Evolutionary conservation across 2,888 invertebrate species (phyloP).

Genomic region (Temnothorax unifasciatus): DNA sequence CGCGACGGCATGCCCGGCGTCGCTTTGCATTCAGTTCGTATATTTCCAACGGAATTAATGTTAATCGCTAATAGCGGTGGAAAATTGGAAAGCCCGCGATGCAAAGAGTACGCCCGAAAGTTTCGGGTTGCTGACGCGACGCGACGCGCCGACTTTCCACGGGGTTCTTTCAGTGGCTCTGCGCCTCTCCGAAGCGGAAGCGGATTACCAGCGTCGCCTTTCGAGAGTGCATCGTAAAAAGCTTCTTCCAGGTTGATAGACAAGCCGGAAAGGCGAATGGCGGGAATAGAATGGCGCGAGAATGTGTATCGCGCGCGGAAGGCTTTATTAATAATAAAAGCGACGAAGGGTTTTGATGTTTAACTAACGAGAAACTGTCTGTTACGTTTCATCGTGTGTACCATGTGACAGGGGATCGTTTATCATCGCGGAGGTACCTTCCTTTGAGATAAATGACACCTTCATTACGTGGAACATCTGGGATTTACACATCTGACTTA

Average conservation of each 20-base stretch:
- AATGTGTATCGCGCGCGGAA: neutral
- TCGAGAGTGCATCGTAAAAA: conserved; percentile 1
- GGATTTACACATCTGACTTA: neutral
- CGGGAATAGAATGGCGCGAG: neutral
- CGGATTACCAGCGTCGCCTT: neutral
- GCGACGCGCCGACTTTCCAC: neutral
- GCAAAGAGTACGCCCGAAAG: conserved; percentile 13
- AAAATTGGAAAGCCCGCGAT: conserved; percentile 26
- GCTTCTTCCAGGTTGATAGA: neutral
- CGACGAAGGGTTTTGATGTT: conserved; percentile 21
- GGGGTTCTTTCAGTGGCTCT: neutral
- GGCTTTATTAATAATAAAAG: conserved; percentile 43
- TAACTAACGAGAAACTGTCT: conserved; percentile 28
- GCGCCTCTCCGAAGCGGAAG: conserved; percentile 9
- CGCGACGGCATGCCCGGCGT: conserved; percentile 59
- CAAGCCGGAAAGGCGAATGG: neutral
- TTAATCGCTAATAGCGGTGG: conserved; percentile 62
- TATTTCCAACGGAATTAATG: conserved; percentile 71
- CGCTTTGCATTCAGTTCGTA: conserved; percentile 67
- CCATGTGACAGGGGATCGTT: conserved; percentile 27
- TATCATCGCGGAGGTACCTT: conserved; percentile 30
- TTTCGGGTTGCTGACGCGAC: neutral
- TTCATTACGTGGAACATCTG: neutral
- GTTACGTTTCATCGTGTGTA: conserved; percentile 23
- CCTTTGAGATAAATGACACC: conserved; percentile 26